Percentiles rank a stretch among this genome's conserved stretches.
Conservation (phyloP, 2,888 invertebrate species). For the Himalopsyche japonica region DNA sequence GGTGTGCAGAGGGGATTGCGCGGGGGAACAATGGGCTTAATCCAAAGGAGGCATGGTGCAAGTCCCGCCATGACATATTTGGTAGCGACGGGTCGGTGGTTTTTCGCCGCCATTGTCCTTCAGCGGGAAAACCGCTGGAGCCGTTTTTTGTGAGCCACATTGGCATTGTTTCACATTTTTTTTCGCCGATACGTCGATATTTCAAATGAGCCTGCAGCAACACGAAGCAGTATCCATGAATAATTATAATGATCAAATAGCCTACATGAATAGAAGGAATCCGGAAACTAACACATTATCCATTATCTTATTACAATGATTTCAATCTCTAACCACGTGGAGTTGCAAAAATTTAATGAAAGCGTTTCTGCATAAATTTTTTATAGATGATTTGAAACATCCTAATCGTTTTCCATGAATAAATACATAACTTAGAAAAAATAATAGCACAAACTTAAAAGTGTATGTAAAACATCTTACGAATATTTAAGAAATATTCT, state of each 20-base stretch:
- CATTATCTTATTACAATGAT: too few relatives aligned
- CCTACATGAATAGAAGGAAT: background rate
- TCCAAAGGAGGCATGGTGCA: conserved; percentile 19
- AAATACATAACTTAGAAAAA: too few relatives aligned
- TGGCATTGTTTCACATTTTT: conserved; percentile 24
- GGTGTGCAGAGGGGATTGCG: background rate
- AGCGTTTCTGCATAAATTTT: too few relatives aligned
- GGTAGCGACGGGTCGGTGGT: conserved; percentile 30
- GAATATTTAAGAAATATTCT: too few relatives aligned
- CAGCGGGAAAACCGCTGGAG: conserved; percentile 13
- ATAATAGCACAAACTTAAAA: too few relatives aligned
- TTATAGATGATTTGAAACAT: too few relatives aligned
- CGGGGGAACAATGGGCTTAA: conserved; percentile 25
- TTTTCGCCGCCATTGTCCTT: conserved; percentile 18
- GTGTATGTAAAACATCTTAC: too few relatives aligned
- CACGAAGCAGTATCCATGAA: background rate
- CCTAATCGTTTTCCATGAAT: too few relatives aligned
- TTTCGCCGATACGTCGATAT: background rate
- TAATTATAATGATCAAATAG: background rate
- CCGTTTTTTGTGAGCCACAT: conserved; percentile 20
- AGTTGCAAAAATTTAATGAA: too few relatives aligned
- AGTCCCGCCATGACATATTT: conserved; percentile 30
- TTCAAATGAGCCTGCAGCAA: background rate
- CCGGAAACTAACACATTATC: too few relatives aligned
- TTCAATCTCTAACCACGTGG: too few relatives aligned